Evolutionary conservation across 1,140 invertebrate genomes (phyloP), one percentile per base, ranked within the genome.

Genomic region (Drosophila saltans): DNA sequence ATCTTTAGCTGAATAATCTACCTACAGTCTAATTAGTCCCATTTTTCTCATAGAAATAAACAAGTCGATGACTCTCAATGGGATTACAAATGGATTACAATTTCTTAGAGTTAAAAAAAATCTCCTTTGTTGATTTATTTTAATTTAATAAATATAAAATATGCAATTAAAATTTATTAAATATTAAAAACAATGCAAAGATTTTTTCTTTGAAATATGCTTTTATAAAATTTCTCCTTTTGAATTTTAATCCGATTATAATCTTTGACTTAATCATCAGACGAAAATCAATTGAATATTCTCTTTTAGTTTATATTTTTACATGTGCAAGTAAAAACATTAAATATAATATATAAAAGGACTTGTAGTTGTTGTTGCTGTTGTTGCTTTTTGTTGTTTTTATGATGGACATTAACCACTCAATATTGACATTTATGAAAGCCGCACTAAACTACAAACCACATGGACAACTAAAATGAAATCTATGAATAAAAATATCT

Each of bases 351-450:
- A 30, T 16, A 1, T 7, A 33, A 3, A 57, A 33, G 33, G 33
- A 30, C 28, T 30, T 4, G 16, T 30, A 2, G 28, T 36, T 36
- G 33, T 36, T 36, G 33, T 36, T 36, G 33, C 24, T 33, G 9
- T 40, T 58, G 9, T 33, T 16, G 33, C 1, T 39, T 21, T 9
- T 21, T 7, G 3, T 39, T 10, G 8, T 33, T 33, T 59, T 59
- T 59, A 10, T 59, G 57, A 36, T 39, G 21, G 16, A 59, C 33
- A 39, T 59, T 59, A 39, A 39, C 33, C 33, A 39, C 33, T 39
- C 33, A 59, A 59, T 59, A 59, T 59, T 59, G 57, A 59, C 57
- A 59, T 59, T 39, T 39, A 59, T 59, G 36, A 39, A 59, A 59
- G 33, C 57, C 33, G 16, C 57, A 61, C 45, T 52, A 52, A 52